phyloP scores from a whole-genome alignment of 2,797 vertebrate species.

The Bovichtus diacanthus region DNA sequence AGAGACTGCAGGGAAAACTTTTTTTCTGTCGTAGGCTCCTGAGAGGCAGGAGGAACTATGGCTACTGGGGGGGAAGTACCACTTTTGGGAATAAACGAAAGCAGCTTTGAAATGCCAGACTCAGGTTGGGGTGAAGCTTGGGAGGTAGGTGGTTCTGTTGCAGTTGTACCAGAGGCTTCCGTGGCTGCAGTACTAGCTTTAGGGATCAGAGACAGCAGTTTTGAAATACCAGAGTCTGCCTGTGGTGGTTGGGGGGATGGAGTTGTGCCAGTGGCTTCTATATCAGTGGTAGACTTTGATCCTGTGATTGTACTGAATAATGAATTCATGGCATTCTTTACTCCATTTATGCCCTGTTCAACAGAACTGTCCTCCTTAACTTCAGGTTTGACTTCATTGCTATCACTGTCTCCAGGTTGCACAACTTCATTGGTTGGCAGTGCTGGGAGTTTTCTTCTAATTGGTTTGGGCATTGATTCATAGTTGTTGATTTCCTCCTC shows the following conservation, averaged over 20 bases:
- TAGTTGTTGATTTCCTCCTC: slow-evolving; percentile 95
- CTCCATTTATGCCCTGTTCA: slow-evolving; percentile 80
- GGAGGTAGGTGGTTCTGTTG: slow-evolving; percentile 46
- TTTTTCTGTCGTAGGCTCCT: slow-evolving; percentile 78
- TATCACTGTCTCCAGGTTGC: slow-evolving; percentile 25
- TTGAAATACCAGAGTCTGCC: slow-evolving; percentile 82
- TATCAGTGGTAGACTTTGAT: slow-evolving; percentile 85
- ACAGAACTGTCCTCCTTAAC: slow-evolving; percentile 75
- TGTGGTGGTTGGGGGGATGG: slow-evolving; percentile 71
- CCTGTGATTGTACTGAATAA: slow-evolving; percentile 86
- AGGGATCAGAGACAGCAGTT: slow-evolving; percentile 83
- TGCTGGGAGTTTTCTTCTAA: slow-evolving; percentile 77
- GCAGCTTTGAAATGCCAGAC: slow-evolving; percentile 83
- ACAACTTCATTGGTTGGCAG: slow-evolving; percentile 63
- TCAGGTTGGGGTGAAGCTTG: slow-evolving; percentile 77
- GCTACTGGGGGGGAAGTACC: slow-evolving; percentile 75
- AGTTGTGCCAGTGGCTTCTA: slow-evolving; percentile 67
- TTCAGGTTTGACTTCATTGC: slow-evolving; percentile 56
- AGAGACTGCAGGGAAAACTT: slow-evolving; percentile 84
- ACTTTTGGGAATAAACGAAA: slow-evolving; percentile 84
- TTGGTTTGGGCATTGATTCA: slow-evolving; percentile 84
- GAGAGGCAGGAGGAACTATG: slow-evolving; percentile 80
- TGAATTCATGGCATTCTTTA: slow-evolving; percentile 91
- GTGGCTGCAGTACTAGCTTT: slow-evolving; percentile 79
- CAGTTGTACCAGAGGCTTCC: slow-evolving; percentile 64